Evolutionary conservation across 2,797 vertebrate species (phyloP).

Genomic region (Poeciliopsis gracilis): DNA sequence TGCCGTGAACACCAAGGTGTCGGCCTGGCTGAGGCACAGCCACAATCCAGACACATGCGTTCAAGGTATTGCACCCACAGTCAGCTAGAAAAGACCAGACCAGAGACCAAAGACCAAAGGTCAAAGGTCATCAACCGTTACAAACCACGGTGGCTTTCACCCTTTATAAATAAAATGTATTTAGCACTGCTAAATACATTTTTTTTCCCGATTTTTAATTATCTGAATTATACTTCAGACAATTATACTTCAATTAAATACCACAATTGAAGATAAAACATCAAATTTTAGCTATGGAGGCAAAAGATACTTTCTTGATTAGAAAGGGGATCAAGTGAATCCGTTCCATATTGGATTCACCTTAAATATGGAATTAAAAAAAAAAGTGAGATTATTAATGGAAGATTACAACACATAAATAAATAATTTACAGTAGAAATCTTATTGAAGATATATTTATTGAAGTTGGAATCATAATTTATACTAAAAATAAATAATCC

Average conservation of each 20-base stretch:
- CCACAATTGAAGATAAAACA: neutral
- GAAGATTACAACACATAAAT: neutral
- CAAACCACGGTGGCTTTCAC: neutral
- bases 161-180: neutral
- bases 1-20: constrained; percentile 84
- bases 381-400: too few relatives aligned
- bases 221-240: neutral
- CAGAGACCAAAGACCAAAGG: neutral
- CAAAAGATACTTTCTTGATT: neutral
- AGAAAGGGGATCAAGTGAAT: too few relatives aligned
- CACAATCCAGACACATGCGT: constrained; percentile 85
- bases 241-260: too few relatives aligned
- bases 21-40: constrained; percentile 89
- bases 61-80: constrained; percentile 77
- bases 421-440: neutral
- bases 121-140: neutral
- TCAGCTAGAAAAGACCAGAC: neutral
- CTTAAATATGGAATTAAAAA: too few relatives aligned
- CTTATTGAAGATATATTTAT: neutral
- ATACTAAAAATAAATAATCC: too few relatives aligned
- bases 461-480: neutral
- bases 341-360: neutral
- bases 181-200: too few relatives aligned
- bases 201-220: too few relatives aligned
- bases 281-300: neutral